A percentile compares a stretch with the other conserved stretches of the same genome.
Conservation (phyloP, 1,140 invertebrate genomes). For the Lanistes nyassanus region DNA sequence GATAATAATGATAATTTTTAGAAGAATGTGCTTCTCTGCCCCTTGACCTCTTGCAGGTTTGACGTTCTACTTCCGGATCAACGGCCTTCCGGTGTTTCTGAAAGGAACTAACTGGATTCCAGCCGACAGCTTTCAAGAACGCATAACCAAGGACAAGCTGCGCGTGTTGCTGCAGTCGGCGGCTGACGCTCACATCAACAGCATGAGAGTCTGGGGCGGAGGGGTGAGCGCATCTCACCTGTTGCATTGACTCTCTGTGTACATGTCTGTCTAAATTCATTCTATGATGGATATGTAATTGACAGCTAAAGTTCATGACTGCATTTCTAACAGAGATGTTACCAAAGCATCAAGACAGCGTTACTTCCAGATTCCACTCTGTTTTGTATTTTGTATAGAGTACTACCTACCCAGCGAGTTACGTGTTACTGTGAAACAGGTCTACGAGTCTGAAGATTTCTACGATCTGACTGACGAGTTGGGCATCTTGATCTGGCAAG, state of each 20-base stretch:
- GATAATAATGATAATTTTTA: no score
- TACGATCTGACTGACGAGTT: constrained; percentile 77
- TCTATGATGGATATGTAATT: no score
- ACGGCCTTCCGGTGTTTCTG: constrained; percentile 89
- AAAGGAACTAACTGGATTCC: constrained; percentile 98
- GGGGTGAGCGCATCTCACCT: constrained; percentile 65
- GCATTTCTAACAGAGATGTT: no score
- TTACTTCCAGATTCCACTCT: no score
- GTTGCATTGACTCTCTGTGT: no score
- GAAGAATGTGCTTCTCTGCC: no score
- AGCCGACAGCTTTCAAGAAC: constrained; percentile 85
- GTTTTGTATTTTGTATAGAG: no score
- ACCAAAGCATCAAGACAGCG: no score
- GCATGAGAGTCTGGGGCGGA: constrained; percentile 97
- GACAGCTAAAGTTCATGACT: no score
- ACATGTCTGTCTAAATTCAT: no score
- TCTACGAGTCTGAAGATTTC: constrained; percentile 93
- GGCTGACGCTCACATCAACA: constrained; percentile 88
- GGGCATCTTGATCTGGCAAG: constrained; percentile 67
- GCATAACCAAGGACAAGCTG: constrained; percentile 69
- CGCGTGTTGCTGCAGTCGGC: constrained; percentile 76
- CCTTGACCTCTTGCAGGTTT: constrained; percentile 74
- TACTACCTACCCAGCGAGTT: no score
- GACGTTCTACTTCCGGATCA: constrained; percentile 90
- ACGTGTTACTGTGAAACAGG: constrained; percentile 65